These are phyloP conservation scores for Bradypus variegatus DNA, from an alignment of 2,797 vertebrate genomes.

Conservation along the genomic window DNA sequence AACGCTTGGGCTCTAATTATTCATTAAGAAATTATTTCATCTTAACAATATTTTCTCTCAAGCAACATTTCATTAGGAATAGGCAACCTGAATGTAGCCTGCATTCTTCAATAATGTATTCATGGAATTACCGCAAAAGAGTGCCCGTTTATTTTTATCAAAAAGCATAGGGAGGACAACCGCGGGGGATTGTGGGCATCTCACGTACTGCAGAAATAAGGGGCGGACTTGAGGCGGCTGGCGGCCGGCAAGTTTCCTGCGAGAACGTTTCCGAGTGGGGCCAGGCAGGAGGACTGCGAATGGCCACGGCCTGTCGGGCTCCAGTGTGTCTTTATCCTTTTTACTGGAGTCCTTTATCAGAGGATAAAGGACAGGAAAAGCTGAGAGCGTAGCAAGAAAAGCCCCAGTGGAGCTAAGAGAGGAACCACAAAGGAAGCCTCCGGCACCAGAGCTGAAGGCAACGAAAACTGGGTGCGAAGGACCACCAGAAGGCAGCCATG, in stretches of 20 bases:
- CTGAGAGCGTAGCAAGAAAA: no score
- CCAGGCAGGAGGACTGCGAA: not conserved
- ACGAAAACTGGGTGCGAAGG: no score
- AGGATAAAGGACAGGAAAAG: no score
- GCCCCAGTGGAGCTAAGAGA: no score
- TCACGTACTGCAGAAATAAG: no score
- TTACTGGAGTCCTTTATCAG: no score
- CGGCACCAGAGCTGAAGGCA: no score
- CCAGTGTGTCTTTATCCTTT: no score
- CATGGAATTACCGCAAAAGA: slow-evolving; percentile 6
- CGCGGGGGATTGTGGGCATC: not conserved
- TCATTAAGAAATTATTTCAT: slow-evolving; percentile 15
- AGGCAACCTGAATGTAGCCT: not conserved
- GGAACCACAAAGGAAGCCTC: no score
- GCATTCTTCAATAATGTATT: slow-evolving; percentile 1
- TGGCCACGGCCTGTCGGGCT: not conserved
- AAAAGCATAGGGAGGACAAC: not conserved
- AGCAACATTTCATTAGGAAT: slow-evolving; percentile 32
- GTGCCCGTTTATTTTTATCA: slow-evolving; percentile 28
- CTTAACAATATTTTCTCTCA: slow-evolving; percentile 33
- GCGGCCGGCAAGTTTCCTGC: no score
- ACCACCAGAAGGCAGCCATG: no score
- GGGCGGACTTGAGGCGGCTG: not conserved
- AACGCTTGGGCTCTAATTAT: slow-evolving; percentile 3
- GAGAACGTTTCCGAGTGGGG: not conserved